A percentile compares a stretch with the other conserved stretches of the same genome.
Evolutionary conservation across 1,140 invertebrate genomes (phyloP).

Genomic region (Ladona fulva): DNA sequence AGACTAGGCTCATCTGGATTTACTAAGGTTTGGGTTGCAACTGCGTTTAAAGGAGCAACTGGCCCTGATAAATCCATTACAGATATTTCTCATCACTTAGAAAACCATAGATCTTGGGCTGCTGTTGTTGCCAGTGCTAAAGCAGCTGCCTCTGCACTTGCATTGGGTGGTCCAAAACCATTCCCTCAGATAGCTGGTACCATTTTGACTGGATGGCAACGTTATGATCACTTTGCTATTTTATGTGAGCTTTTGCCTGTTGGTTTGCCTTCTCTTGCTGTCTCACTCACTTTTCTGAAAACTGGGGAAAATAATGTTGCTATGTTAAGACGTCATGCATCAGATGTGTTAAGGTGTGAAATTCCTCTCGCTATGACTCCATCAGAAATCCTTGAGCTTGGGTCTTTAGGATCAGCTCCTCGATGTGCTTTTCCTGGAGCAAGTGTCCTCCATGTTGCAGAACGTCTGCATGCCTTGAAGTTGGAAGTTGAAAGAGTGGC

Average conservation of each 20-base stretch:
- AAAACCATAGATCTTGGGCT: conserved; percentile 29
- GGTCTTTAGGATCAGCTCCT: conserved; percentile 24
- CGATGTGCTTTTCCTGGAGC: conserved; percentile 32
- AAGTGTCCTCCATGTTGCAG: conserved; percentile 29
- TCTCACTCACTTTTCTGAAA: conserved; percentile 34
- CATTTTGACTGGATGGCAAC: conserved; percentile 29
- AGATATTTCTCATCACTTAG: conserved; percentile 29
- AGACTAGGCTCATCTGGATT: conserved; percentile 42
- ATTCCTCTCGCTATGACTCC: conserved; percentile 24
- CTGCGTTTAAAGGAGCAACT: conserved; percentile 49
- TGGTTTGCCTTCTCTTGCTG: conserved; percentile 45
- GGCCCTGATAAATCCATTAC: conserved; percentile 35
- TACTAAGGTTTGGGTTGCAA: conserved; percentile 46
- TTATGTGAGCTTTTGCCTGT: conserved; percentile 56
- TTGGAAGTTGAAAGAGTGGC: conserved; percentile 24
- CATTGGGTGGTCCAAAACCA: not conserved
- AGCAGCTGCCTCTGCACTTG: not conserved
- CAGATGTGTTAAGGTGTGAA: conserved; percentile 25
- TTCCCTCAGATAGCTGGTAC: conserved; percentile 23
- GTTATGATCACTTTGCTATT: conserved; percentile 51
- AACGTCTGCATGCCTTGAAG: conserved; percentile 26
- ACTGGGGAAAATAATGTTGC: conserved; percentile 21
- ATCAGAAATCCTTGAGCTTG: conserved; percentile 25
- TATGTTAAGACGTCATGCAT: conserved; percentile 22
- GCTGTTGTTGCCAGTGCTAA: conserved; percentile 18